These are phyloP conservation scores for Centropus bengalensis DNA, from an alignment of 2,113 vertebrate genomes.

Conservation along the genomic window DNA sequence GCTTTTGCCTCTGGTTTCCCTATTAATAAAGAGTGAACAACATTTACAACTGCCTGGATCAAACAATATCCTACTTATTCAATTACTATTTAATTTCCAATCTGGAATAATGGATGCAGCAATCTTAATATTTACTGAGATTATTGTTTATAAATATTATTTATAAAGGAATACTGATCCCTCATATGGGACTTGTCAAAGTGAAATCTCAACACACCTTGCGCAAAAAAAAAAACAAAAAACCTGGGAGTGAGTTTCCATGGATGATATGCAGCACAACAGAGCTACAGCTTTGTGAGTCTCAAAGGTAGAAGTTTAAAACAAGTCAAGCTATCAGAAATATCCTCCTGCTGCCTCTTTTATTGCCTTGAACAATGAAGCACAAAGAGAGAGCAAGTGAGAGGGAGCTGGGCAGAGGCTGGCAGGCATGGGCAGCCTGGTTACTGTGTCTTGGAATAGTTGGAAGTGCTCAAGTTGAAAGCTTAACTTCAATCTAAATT, in stretches of 20 bases:
- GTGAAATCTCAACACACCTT: neutral
- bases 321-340: neutral
- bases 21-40: neutral
- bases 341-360: neutral
- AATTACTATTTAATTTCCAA: neutral
- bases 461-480: neutral
- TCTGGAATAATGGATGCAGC: neutral
- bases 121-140: neutral
- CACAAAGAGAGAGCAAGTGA: rapidly evolving
- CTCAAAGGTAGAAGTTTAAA: neutral
- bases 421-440: rapidly evolving
- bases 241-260: neutral
- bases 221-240: neutral
- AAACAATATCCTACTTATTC: neutral
- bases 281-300: neutral
- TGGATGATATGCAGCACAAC: neutral
- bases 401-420: neutral
- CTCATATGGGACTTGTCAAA: neutral
- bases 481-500: neutral
- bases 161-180: neutral
- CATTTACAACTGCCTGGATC: neutral
- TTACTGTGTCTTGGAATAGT: neutral
- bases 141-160: neutral
- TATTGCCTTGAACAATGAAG: neutral
- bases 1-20: neutral